Evolutionary conservation across 2,888 invertebrate species (phyloP).

Genomic region (Platycheirus albimanus): DNA sequence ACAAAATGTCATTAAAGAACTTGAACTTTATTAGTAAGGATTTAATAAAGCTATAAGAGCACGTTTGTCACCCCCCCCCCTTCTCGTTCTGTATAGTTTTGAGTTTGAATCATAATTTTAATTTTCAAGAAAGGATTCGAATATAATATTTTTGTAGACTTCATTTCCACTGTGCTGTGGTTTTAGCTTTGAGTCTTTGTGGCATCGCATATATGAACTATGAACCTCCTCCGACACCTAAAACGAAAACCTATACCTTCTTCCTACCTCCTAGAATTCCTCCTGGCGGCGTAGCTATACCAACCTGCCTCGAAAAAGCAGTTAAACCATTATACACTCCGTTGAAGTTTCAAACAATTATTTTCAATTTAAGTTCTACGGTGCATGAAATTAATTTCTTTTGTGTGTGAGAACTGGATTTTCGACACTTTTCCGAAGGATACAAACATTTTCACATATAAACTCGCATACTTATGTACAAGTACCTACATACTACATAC

Average conservation of each 20-base stretch:
- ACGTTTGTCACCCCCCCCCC: too few species aligned
- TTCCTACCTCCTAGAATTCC: neutral
- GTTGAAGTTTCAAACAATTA: conserved; percentile 76
- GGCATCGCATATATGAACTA: neutral
- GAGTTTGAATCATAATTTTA: conserved; percentile 16
- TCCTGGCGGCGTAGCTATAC: conserved; percentile 2
- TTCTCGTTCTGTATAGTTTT: neutral
- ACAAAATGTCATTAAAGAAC: too few species aligned
- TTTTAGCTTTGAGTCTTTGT: neutral
- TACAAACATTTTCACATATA: conserved; percentile 34
- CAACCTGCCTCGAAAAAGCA: conserved; percentile 44
- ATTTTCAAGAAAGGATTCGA: neutral
- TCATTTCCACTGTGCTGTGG: neutral
- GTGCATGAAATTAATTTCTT: conserved; percentile 79
- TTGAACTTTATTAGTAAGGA: too few species aligned
- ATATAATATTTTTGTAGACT: conserved; percentile 17
- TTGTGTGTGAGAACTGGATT: conserved; percentile 72
- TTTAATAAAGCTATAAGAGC: neutral
- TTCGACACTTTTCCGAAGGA: conserved; percentile 68
- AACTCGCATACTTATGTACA: too few species aligned
- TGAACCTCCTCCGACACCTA: too few species aligned
- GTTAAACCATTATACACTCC: conserved; percentile 71
- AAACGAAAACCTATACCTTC: too few species aligned
- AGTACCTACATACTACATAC: too few species aligned
- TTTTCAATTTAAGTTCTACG: conserved; percentile 77